Evolutionary conservation across 2,888 invertebrate species (phyloP), one percentile per base, ranked within the genome.

Genomic region (Heliconius ethilla): DNA sequence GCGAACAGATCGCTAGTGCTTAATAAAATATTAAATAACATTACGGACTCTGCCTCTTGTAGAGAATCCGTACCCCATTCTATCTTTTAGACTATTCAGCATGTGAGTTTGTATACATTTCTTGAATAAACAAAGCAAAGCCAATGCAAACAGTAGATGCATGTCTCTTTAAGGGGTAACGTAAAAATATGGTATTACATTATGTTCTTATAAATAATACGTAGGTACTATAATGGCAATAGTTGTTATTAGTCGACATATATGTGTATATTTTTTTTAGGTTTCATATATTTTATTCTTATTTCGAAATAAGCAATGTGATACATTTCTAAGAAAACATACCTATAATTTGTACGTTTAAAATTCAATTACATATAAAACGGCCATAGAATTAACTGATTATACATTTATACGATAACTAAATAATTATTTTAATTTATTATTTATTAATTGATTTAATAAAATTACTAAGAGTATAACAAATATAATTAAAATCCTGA

Each of bases 41-140:
- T 88, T 63, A 62, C 75, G 69, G n/a, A 18, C 55, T 65, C 45
- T 72, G 73, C 37, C 76, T 79, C 73, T 73, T 74, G 59, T 73
- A 75, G 75, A 25, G 51, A 37, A 74, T 75, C 73, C 73, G 70
- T 51, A 62, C n/a, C 37, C 51, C 65, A 72, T 59, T 70, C 63
- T 65, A 76, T 78, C 74, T 75, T 75, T 72, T 59, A 78, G 37
- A 51, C 75, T 51, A 75, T 78, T 76, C 76, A 78, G 66, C 78
- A 63, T 63, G 40, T 74, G 55, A 76, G 40, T 63, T 76, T 78
- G 76, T 76, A 45, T 80, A 70, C 63, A 40, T 79, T 74, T 59
- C 25, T 70, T 70, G 62, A 72, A 78, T 70, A 80, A 76, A 72
- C 78, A 78, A 80, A 72, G 70, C 62, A 40, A 78, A 78, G 63